Base-by-base conservation (phyloP, 2,888 invertebrate species). In the Euproctis similis region DNA sequence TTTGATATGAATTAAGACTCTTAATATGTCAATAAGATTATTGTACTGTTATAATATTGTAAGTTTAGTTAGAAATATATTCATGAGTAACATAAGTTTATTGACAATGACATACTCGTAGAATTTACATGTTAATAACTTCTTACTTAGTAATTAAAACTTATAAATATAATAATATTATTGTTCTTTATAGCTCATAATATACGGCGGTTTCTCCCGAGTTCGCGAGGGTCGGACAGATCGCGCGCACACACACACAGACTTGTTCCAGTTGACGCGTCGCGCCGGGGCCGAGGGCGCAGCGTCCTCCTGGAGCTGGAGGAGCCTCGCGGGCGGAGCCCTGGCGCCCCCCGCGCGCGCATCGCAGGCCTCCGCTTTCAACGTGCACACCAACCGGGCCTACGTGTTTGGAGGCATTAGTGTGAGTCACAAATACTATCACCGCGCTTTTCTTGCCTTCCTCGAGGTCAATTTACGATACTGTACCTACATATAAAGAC, bases 361-460 rank as follows among this genome's bases (percentile, higher is more conserved):
- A 52, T 90, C 92, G 8, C 89, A 93, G 53, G 89, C 92, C 5
- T 80, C 88, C 35, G 86, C 91, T 4, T 72, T 85, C 26, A 65
- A 66, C 34, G 80, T 88, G 20, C 84, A 89, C 10, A 89, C 87
- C 44, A 88, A 88, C 35, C 85, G 87, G 29, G 93, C 91, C 0
- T 92, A 93, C 53, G 87, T 92, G 35, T 97, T 95, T 66, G 97
- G 97, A 0, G 97, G 97, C 1, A 93, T 96, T 9, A 76, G 78
- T 66, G 85, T 85, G 10, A 71, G 80, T 64, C 28, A n/a, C n/a
- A n/a, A n/a, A n/a, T n/a, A n/a, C n/a, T n/a, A n/a, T n/a, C n/a
- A n/a, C n/a, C n/a, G n/a, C n/a, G n/a, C n/a, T n/a, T n/a, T n/a
- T n/a, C n/a, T n/a, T n/a, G n/a, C n/a, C n/a, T n/a, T n/a, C n/a